A percentile compares a stretch with the other conserved stretches of the same genome.
These are phyloP conservation scores for Kryptopterus vitreolus DNA, from an alignment of 2,797 vertebrate species.

Conservation along the genomic window DNA sequence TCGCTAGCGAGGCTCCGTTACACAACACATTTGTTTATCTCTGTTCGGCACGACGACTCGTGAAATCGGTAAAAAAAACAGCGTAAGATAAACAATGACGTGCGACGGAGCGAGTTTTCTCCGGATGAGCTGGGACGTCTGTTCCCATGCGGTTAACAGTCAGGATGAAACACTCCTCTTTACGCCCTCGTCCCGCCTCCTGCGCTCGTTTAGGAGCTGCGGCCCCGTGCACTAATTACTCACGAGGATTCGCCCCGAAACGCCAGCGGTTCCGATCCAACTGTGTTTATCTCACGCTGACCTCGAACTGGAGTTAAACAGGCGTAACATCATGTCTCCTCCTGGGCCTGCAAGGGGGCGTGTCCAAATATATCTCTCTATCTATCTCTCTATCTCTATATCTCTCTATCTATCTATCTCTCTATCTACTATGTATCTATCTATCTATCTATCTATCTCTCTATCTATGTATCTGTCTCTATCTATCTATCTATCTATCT, in stretches of 20 bases:
- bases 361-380: too few species aligned
- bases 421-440: too few species aligned
- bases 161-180: slow-evolving; percentile 49
- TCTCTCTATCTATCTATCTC: too few species aligned
- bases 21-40: slow-evolving; percentile 18
- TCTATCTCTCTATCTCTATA: too few species aligned
- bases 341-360: too few species aligned
- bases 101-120: slow-evolving; percentile 17
- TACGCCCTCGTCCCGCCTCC: slow-evolving; percentile 32
- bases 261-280: slow-evolving; percentile 69
- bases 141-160: slow-evolving; percentile 36
- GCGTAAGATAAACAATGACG: slow-evolving; percentile 11
- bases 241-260: slow-evolving; percentile 63
- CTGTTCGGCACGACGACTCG: slow-evolving; percentile 8
- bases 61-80: not conserved
- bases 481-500: too few species aligned
- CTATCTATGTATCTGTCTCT: too few species aligned
- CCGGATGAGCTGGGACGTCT: slow-evolving; percentile 23
- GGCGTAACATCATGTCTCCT: slow-evolving; percentile 68
- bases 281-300: slow-evolving; percentile 78
- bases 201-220: slow-evolving; percentile 63
- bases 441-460: too few species aligned
- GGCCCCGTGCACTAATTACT: slow-evolving; percentile 73
- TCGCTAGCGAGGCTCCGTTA: not conserved
- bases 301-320: slow-evolving; percentile 78